Conservation (phyloP, 2,888 invertebrate species). For the Drosophila paracracens region DNA sequence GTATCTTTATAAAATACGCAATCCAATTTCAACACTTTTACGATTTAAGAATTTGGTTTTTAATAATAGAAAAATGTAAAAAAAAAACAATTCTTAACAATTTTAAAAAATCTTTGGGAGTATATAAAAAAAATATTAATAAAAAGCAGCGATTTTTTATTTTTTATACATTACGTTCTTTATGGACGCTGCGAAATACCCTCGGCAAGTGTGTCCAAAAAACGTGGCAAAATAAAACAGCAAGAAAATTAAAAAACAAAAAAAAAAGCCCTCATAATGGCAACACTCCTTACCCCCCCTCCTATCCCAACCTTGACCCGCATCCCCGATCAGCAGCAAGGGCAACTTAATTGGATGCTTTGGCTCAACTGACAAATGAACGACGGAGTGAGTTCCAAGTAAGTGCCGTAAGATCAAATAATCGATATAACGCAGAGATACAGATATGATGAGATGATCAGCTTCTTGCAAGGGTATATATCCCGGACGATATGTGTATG, state of each 20-base stretch:
- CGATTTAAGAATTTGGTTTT: no score
- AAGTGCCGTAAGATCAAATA: constrained; percentile 15
- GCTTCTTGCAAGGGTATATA: not conserved
- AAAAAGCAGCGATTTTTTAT: no score
- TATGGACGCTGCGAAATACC: not conserved
- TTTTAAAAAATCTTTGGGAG: no score
- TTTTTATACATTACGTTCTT: no score
- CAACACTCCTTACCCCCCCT: not conserved
- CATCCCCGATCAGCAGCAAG: not conserved
- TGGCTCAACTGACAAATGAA: not conserved
- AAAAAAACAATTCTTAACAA: no score
- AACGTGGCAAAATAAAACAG: constrained; percentile 32
- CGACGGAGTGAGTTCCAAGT: not conserved
- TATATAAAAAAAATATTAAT: no score
- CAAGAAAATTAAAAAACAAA: constrained; percentile 11
- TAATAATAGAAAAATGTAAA: no score
- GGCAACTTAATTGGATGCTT: not conserved
- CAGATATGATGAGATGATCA: not conserved
- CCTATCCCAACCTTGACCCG: not conserved
- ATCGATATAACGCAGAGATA: constrained; percentile 2
- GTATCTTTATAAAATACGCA: no score
- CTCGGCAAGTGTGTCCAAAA: not conserved
- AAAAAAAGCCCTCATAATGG: constrained; percentile 21
- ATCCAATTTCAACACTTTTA: no score
- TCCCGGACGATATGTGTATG: not conserved